Evolutionary conservation across 2,888 invertebrate genomes (phyloP).

Genomic region (Chydorus sphaericus): DNA sequence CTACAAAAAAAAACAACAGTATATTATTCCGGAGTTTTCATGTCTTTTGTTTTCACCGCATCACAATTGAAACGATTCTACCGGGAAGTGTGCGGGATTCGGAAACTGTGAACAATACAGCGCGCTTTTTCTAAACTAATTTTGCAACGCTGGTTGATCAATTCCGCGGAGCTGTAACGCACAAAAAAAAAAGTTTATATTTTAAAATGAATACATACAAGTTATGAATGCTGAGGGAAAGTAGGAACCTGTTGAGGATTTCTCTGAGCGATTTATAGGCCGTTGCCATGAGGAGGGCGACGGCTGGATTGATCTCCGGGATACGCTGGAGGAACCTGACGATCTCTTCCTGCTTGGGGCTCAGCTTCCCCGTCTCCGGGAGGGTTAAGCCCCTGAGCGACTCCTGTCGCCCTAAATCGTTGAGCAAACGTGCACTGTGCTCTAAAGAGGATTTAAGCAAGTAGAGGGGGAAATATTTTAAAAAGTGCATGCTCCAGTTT

Average conservation of each 20-base stretch:
- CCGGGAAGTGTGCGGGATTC: neutral
- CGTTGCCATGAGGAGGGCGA: neutral
- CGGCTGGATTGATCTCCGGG: slow-evolving; percentile 6
- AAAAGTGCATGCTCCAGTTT: neutral
- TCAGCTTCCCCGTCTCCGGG: neutral
- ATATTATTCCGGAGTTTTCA: neutral
- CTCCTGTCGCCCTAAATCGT: slow-evolving; percentile 2
- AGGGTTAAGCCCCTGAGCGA: neutral
- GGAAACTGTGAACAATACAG: neutral
- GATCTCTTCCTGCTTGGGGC: neutral
- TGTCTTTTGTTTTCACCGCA: too few relatives aligned
- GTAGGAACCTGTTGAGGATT: slow-evolving; percentile 1
- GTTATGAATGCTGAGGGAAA: neutral
- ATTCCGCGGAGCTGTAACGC: neutral
- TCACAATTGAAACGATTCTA: neutral
- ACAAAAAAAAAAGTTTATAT: neutral
- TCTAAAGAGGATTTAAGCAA: neutral
- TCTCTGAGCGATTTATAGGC: neutral
- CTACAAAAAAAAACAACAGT: too few relatives aligned
- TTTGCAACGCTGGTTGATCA: neutral
- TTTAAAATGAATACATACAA: neutral
- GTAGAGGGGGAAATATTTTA: neutral
- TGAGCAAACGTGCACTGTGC: neutral
- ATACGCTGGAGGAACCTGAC: slow-evolving; percentile 1
- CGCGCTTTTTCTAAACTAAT: neutral